Evolutionary conservation across 2,113 vertebrate genomes (phyloP), one percentile per base, ranked within the genome.

Genomic region (Dicaeum eximium): DNA sequence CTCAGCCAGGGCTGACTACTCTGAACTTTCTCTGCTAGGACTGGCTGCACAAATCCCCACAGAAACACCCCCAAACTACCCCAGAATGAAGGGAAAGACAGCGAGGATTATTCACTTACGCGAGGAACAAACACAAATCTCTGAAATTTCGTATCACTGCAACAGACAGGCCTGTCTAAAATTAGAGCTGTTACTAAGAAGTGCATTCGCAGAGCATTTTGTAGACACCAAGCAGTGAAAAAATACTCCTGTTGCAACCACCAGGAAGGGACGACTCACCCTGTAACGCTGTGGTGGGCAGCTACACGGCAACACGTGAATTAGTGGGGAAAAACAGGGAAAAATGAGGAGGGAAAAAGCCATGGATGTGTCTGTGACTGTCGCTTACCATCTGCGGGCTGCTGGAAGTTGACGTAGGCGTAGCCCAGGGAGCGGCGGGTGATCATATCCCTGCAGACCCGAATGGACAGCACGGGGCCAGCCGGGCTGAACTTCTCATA

Each of bases 401-500:
- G 99, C 92, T 99, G 99, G 98, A 99, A 99, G 98, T 99, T 99
- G 92, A 99, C 99, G 44, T 99, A 99, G 62, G 99, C 99, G 75
- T 99, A 99, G 35, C 99, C 99, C 35, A 99, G 98, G 31, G 99
- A 99, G 15, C 99, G 98, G 47, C 99, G 98, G 91, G 99, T 99
- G 98, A 99, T 99, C 99, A 99, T 99, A 78, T 99, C 99, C 53
- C 99, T 97, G 97, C 99, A 99, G 58, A 99, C 99, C 85, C 99
- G 99, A 96, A 99, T 99, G 93, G 99, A 99, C 66, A 99, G 98
- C 50, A 99, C 99, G n/a, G 99, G 99, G 61, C 99, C 99, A 6
- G 99, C 99, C 0, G 99, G 99, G 97, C 99, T 99, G 98, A 99
- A 99, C 98, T 99, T 99, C 98, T 99, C 99, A 0, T 99, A 99